phyloP scores from a whole-genome alignment of 2,113 vertebrate genomes.

The Heterotis niloticus region DNA sequence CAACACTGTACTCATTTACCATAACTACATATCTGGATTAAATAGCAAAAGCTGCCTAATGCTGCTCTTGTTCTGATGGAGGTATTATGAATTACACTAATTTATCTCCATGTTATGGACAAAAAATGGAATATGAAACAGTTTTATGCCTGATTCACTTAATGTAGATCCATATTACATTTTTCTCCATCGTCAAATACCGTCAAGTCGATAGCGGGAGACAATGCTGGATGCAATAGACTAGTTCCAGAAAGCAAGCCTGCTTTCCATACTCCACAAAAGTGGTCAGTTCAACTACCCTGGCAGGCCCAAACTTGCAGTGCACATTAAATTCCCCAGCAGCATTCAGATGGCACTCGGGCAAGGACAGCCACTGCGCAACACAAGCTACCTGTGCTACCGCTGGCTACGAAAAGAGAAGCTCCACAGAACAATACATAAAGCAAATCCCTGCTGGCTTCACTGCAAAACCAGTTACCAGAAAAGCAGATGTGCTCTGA shows the following conservation, averaged over 20 bases:
- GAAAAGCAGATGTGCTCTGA: no score
- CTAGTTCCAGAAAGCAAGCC: not conserved
- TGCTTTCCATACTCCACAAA: not conserved
- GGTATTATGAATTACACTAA: not conserved
- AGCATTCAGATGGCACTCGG: not conserved
- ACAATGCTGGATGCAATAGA: not conserved
- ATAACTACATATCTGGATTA: not conserved
- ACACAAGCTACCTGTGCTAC: no score
- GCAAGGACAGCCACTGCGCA: not conserved
- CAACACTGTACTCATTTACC: no score
- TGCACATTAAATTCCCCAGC: not conserved
- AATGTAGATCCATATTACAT: no score
- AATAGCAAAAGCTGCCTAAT: not conserved
- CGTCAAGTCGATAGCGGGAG: not conserved
- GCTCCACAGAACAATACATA: no score
- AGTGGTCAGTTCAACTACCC: not conserved
- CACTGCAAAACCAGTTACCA: no score
- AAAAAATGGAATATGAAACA: not conserved
- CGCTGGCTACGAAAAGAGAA: no score
- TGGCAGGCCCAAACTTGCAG: not conserved
- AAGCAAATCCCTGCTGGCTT: no score
- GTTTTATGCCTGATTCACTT: not conserved
- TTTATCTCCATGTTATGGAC: no score
- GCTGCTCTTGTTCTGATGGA: not conserved
- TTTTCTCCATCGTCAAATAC: not conserved